Percentiles rank a stretch among this genome's conserved stretches.
Evolutionary conservation across 2,113 vertebrate species (phyloP).

Genomic region (Xenotilapia longispinis): DNA sequence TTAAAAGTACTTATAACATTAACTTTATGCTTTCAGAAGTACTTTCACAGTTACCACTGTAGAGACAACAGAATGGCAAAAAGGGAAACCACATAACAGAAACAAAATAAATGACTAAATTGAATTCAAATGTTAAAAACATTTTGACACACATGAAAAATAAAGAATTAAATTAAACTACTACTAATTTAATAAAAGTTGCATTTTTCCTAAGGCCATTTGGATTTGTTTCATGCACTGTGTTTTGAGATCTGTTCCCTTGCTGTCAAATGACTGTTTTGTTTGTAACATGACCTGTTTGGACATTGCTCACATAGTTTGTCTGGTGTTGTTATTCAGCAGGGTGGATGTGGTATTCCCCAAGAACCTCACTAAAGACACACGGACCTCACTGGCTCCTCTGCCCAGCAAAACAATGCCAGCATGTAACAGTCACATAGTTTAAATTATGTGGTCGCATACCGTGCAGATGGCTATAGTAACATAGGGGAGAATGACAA

Average conservation of each 20-base stretch:
- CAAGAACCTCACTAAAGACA: constrained; percentile 66
- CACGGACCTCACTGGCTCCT: constrained; percentile 45
- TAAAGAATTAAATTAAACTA: constrained; percentile 21
- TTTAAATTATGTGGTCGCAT: constrained; percentile 66
- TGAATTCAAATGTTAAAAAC: constrained; percentile 30
- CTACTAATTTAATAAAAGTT: constrained; percentile 26
- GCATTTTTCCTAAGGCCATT: constrained; percentile 24
- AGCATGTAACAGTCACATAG: constrained; percentile 57
- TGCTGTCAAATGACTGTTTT: constrained; percentile 64
- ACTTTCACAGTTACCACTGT: constrained; percentile 48
- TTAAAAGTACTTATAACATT: constrained; percentile 18
- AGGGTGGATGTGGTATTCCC: constrained; percentile 65
- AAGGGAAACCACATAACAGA: constrained; percentile 51
- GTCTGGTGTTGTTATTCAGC: constrained; percentile 66
- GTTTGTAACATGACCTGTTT: constrained; percentile 71
- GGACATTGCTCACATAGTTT: constrained; percentile 72
- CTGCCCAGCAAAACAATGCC: constrained; percentile 66
- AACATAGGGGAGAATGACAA: constrained; percentile 5
- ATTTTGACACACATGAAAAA: constrained; percentile 20
- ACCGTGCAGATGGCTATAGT: constrained; percentile 50
- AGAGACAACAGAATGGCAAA: constrained; percentile 48
- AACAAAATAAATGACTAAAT: constrained; percentile 15
- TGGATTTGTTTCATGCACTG: constrained; percentile 3
- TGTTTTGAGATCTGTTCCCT: constrained; percentile 41
- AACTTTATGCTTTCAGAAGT: constrained; percentile 20